A percentile compares a stretch with the other conserved stretches of the same genome.
Conservation (phyloP, 2,113 vertebrate species). For the Plectropomus leopardus region DNA sequence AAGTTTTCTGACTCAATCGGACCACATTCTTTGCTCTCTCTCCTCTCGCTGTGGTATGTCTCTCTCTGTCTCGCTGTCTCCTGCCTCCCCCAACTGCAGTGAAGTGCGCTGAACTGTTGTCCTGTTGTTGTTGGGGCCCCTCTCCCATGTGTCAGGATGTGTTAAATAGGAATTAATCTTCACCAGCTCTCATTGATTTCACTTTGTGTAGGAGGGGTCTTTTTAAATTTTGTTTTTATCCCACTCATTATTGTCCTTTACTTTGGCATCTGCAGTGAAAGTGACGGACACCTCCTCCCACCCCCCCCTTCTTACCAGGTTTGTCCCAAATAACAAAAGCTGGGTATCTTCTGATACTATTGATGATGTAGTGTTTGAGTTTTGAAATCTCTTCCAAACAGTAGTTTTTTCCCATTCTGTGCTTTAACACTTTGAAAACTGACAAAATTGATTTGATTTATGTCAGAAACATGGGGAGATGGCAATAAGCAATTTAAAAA, state of each 20-base stretch:
- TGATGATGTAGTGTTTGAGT: not conserved
- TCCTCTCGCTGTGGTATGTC: conserved; percentile 30
- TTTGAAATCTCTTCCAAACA: not conserved
- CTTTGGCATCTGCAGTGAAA: conserved; percentile 23
- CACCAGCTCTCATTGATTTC: conserved; percentile 71
- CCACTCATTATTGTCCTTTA: conserved; percentile 38
- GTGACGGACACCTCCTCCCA: not conserved
- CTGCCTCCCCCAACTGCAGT: conserved; percentile 41
- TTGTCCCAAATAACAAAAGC: not conserved
- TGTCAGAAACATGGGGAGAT: no score
- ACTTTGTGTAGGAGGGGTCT: conserved; percentile 47
- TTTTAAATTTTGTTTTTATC: conserved; percentile 6
- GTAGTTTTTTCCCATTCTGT: not conserved
- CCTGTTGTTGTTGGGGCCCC: conserved; percentile 53
- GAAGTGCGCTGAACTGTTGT: conserved; percentile 65
- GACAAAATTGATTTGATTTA: no score
- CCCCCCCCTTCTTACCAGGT: not conserved
- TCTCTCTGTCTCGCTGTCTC: conserved; percentile 3
- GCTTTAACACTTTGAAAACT: no score
- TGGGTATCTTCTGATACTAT: conserved; percentile 9
- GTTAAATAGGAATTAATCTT: conserved; percentile 80
- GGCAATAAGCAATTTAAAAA: no score
- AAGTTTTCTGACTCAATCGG: conserved; percentile 36
- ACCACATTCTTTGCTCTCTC: conserved; percentile 46
- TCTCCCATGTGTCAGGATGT: conserved; percentile 68